Conservation (phyloP, 1,140 invertebrate species). For the Schlechtendalia chinensis region DNA sequence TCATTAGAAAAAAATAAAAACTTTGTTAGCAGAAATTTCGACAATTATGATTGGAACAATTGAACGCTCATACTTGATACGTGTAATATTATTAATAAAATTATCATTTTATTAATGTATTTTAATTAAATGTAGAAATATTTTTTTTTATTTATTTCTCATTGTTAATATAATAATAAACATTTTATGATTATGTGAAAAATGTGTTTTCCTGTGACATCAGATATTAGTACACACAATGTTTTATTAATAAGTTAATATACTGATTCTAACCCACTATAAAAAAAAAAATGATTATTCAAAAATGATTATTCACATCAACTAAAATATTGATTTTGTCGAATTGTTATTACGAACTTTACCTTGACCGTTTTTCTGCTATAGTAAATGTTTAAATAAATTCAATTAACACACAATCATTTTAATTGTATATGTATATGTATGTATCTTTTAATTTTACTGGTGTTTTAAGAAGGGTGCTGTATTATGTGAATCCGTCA, state of each 20-base stretch:
- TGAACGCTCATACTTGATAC: slow-evolving; percentile 81
- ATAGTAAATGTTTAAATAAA: not conserved
- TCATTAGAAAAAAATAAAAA: slow-evolving; percentile 93
- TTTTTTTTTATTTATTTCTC: not conserved
- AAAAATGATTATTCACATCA: not conserved
- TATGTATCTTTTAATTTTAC: not conserved
- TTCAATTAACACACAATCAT: no score
- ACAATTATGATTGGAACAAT: slow-evolving; percentile 94
- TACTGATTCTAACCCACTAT: slow-evolving; percentile 3
- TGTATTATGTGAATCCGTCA: not conserved
- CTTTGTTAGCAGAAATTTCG: slow-evolving; percentile 89
- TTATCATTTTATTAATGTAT: no score
- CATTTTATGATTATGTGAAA: not conserved
- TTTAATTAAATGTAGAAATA: not conserved
- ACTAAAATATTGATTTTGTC: no score
- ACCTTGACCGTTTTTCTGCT: no score
- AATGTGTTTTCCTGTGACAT: not conserved
- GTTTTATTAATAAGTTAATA: not conserved
- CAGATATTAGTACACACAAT: not conserved
- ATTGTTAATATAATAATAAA: slow-evolving; percentile 5
- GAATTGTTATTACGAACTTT: no score
- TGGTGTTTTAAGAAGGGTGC: not conserved
- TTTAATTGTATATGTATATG: not conserved
- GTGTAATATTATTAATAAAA: slow-evolving; percentile 51
- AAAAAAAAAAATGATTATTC: slow-evolving; percentile 18